Percentiles rank a stretch among this genome's conserved stretches.
Conservation (phyloP, 2,113 vertebrate species). For the Neogobius melanostomus region DNA sequence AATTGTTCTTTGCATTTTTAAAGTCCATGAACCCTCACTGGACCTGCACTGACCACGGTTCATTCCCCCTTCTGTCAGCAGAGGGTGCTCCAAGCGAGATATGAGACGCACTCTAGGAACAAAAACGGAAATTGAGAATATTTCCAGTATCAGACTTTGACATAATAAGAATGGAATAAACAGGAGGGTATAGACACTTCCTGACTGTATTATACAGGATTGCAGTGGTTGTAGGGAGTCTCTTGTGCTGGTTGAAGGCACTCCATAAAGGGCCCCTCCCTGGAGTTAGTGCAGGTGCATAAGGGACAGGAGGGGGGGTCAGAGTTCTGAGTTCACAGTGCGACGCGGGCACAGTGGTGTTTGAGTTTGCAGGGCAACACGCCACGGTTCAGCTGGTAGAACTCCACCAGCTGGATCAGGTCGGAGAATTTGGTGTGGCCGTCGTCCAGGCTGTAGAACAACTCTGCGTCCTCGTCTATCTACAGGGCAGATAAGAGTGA, state of each 20-base stretch:
- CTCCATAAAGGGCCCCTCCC: conserved; percentile 34
- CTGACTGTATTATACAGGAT: conserved; percentile 12
- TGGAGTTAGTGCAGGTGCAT: conserved; percentile 41
- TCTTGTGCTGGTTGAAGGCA: conserved; percentile 65
- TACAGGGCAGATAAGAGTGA: conserved; percentile 50
- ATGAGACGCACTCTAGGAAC: no score
- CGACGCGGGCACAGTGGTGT: conserved; percentile 88
- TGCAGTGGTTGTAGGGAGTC: conserved; percentile 48
- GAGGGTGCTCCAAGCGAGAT: no score
- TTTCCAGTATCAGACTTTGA: no score
- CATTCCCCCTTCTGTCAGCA: no score
- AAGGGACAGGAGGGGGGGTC: not conserved
- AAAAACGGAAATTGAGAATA: no score
- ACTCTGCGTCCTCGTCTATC: conserved; percentile 90
- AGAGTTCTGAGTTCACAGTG: conserved; percentile 78
- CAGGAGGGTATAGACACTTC: conserved; percentile 16
- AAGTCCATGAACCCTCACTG: no score
- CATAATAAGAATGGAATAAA: no score
- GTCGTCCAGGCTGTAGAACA: conserved; percentile 92
- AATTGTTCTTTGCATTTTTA: no score
- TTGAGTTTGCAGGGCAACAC: conserved; percentile 94
- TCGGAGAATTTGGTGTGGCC: conserved; percentile 93
- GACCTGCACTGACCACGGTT: no score
- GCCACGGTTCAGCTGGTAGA: conserved; percentile 95
- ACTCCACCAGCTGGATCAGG: conserved; percentile 97